Evolutionary conservation across 2,797 vertebrate species (phyloP).

Genomic region (Intellagama lesueurii): DNA sequence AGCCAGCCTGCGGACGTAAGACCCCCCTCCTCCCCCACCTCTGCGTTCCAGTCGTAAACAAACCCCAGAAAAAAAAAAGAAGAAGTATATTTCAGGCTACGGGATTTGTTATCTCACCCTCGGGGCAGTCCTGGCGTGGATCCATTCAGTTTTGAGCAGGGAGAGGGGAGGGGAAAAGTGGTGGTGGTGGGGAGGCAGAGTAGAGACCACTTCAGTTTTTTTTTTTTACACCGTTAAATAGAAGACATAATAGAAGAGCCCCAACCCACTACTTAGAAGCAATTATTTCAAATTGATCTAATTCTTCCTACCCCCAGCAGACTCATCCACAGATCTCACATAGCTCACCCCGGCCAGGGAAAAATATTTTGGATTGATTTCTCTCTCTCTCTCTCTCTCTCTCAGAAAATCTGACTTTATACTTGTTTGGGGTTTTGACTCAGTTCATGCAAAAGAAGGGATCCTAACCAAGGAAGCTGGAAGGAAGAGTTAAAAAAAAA

Average conservation of each 20-base stretch:
- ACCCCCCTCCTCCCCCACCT: conserved; percentile 46
- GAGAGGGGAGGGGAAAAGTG: neutral
- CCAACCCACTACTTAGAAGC: neutral
- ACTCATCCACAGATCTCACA: neutral
- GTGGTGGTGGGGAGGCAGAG: too few species aligned
- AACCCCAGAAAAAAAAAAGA: neutral
- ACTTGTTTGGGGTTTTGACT: conserved; percentile 38
- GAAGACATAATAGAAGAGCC: conserved; percentile 6
- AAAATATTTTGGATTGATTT: neutral
- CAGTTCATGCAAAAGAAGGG: conserved; percentile 29
- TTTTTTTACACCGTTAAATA: neutral
- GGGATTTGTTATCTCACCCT: neutral
- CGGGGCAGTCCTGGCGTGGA: neutral
- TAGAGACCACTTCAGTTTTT: neutral
- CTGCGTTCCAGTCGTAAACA: conserved; percentile 55
- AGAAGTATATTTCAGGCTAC: neutral
- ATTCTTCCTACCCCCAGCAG: neutral
- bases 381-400: neutral
- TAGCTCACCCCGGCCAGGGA: neutral
- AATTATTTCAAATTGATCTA: neutral
- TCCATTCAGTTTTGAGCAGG: neutral
- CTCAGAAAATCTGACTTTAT: conserved; percentile 16
- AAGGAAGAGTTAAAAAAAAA: conserved; percentile 47
- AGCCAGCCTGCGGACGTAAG: conserved; percentile 77
- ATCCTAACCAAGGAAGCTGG: conserved; percentile 48